Evolutionary conservation across 2,888 invertebrate species (phyloP), one percentile per base, ranked within the genome.

Genomic region (Dryocosmus kuriphilus): DNA sequence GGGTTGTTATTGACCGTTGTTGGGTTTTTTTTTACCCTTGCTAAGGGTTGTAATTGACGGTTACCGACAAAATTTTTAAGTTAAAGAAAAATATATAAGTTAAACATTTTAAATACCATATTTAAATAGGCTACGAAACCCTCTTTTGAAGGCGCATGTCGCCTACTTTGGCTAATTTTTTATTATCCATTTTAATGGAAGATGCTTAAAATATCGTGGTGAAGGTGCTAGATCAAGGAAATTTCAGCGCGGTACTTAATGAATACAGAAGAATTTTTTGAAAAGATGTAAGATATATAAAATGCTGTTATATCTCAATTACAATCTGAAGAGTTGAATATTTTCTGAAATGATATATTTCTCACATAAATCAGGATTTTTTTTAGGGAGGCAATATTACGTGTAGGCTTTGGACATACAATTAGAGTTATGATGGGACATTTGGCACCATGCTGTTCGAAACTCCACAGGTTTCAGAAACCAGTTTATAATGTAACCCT

Each of bases 341-440:
- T 71, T 51, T 71, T 11, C 46, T 30, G 0, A 46, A 71, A 30
- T 71, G 46, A 71, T 71, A 51, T 51, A 71, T 51, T 51, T 46
- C 71, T 51, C n/a, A 30, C 46, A 71, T 71, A 71, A 71, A 71
- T 71, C n/a, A 71, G 27, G 19, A 51, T 51, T 71, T 57, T 71
- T 51, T 51, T 19, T 16, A 16, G 24, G n/a, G 24, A 16, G n/a
- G 71, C 41, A 67, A 41, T 71, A 71, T 51, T 71, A 46, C 24
- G 67, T 67, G 67, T 46, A 41, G 67, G 67, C 46, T 67, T 46
- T 67, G 46, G 41, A 27, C 19, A 46, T 46, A 71, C 67, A 71
- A 51, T 71, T 71, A 51, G 51, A 71, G 27, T 71, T 71, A 71
- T 71, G 71, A 71, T 71, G 71, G 71, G 30, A 71, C 46, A 30